A percentile compares a stretch with the other conserved stretches of the same genome.
Evolutionary conservation across 2,888 invertebrate species (phyloP).

Genomic region (Therioaphis trifolii): DNA sequence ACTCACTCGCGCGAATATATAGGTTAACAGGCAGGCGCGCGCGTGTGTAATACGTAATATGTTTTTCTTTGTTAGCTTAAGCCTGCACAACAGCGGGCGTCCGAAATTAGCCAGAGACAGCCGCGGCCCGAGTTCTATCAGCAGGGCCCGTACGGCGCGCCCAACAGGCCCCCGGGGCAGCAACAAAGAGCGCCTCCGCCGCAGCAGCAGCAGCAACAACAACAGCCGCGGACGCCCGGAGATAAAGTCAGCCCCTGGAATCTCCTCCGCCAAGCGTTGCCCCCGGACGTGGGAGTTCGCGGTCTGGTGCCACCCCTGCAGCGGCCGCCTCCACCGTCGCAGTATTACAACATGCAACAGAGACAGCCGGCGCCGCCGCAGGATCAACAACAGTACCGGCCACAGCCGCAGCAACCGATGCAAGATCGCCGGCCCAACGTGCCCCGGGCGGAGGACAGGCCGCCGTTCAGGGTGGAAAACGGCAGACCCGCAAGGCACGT

Average conservation of each 20-base stretch:
- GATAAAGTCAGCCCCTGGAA: constrained; percentile 38
- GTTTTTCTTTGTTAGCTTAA: constrained; percentile 41
- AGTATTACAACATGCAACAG: constrained; percentile 44
- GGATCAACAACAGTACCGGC: constrained; percentile 15
- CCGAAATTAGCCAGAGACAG: constrained; percentile 16
- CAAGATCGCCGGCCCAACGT: constrained; percentile 34
- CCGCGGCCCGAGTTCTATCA: constrained; percentile 47
- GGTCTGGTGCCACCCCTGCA: constrained; percentile 10
- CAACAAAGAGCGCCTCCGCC: not conserved
- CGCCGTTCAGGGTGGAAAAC: constrained; percentile 29
- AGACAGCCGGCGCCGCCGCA: not conserved
- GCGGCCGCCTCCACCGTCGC: not conserved
- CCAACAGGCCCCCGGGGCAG: constrained; percentile 25
- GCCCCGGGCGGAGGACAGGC: constrained; percentile 7
- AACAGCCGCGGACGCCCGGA: not conserved
- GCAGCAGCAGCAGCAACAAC: not conserved
- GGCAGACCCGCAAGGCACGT: constrained; percentile 1
- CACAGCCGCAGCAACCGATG: constrained; percentile 7
- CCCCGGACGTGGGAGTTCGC: constrained; percentile 13
- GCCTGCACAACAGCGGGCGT: constrained; percentile 6
- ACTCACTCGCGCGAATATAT: too few relatives aligned
- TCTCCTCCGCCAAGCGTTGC: constrained; percentile 25
- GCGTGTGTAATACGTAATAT: constrained; percentile 10
- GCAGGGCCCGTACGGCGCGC: constrained; percentile 1
- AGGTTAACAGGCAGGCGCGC: not conserved